Evolutionary conservation across 2,888 invertebrate genomes (phyloP).

Genomic region (Chrysolina americana): DNA sequence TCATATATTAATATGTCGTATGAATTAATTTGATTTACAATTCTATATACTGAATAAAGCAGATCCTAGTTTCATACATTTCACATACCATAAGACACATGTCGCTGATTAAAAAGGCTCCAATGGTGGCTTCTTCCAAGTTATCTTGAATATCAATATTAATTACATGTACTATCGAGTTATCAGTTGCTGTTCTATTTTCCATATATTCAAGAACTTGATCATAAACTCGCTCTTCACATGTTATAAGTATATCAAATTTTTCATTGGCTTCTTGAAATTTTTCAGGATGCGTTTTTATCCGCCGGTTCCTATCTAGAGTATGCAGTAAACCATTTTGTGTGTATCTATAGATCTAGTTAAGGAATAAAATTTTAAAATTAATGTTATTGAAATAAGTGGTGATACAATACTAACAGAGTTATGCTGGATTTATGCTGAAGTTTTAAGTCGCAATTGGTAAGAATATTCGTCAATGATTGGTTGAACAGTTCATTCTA

Average conservation of each 20-base stretch:
- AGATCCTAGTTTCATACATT: too few relatives aligned
- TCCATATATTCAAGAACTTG: constrained; percentile 97
- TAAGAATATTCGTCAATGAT: too few relatives aligned
- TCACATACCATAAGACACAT: constrained; percentile 81
- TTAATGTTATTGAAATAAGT: background rate
- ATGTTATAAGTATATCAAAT: constrained; percentile 97
- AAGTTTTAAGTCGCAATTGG: too few relatives aligned
- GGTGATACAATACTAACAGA: background rate
- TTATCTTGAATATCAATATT: constrained; percentile 99
- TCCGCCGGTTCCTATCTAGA: constrained; percentile 96
- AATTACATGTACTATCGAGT: constrained; percentile 94
- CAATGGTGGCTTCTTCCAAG: constrained; percentile 98
- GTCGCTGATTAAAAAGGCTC: constrained; percentile 97
- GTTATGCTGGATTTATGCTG: too few relatives aligned
- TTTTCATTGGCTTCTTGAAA: constrained; percentile 92
- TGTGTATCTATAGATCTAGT: constrained; percentile 77
- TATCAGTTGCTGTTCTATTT: constrained; percentile 82
- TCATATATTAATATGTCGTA: background rate
- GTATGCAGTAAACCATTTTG: constrained; percentile 99
- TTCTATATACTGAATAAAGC: background rate
- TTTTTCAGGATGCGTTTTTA: constrained; percentile 93
- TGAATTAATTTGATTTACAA: background rate
- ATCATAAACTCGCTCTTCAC: constrained; percentile 99
- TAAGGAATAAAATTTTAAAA: constrained; percentile 64
- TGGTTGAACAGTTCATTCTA: too few relatives aligned